Conservation (phyloP, 1,140 invertebrate species). For the Drosophila ogumai region DNA sequence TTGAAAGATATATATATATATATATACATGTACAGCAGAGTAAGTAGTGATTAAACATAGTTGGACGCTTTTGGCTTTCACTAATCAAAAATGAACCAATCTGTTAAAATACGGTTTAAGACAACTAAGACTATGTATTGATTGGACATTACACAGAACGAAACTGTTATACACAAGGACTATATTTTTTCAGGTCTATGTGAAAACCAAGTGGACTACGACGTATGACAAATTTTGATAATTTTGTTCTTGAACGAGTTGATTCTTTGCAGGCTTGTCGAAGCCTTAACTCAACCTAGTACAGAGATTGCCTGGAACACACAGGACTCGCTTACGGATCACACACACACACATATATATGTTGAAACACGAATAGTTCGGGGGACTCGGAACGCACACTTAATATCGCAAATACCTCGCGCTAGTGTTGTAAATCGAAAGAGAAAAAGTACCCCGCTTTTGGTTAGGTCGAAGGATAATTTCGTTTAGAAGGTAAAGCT, state of each 20-base stretch:
- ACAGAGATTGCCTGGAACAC: constrained; percentile 65
- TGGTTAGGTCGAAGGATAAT: constrained; percentile 19
- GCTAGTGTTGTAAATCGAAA: constrained; percentile 39
- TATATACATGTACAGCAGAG: constrained; percentile 21
- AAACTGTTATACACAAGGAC: constrained; percentile 36
- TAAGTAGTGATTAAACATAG: constrained; percentile 60
- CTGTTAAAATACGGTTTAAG: constrained; percentile 22
- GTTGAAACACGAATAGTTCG: constrained; percentile 18
- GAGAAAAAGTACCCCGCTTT: constrained; percentile 29
- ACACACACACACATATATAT: constrained; percentile 25
- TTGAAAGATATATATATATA: constrained; percentile 18
- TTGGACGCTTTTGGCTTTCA: constrained; percentile 52
- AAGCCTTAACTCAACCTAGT: constrained; percentile 14
- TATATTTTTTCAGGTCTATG: constrained; percentile 8
- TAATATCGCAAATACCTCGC: constrained; percentile 60
- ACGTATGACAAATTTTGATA: constrained; percentile 5
- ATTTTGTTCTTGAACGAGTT: constrained; percentile 2
- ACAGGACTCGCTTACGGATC: constrained; percentile 46
- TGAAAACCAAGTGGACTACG: constrained; percentile 8
- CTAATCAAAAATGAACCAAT: constrained; percentile 70
- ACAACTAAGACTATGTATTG: constrained; percentile 24
- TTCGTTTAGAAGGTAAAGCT: constrained; percentile 25
- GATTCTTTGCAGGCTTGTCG: neutral
- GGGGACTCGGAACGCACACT: constrained; percentile 31
- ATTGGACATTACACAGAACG: constrained; percentile 29